Base-by-base conservation (phyloP, 2,113 vertebrate genomes). In the Hydrolagus affinis region DNA sequence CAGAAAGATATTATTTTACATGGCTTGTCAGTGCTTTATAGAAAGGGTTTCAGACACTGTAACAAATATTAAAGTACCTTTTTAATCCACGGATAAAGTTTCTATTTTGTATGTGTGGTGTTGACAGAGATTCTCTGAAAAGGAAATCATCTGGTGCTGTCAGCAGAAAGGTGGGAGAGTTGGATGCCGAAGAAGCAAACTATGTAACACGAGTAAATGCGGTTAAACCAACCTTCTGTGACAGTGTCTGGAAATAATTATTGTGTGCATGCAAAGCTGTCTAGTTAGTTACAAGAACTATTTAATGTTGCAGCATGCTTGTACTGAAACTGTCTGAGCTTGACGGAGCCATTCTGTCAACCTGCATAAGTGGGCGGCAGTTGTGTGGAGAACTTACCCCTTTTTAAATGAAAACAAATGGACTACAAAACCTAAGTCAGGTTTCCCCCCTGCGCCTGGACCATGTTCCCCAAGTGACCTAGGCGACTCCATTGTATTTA, bases 31-130 rank as follows among this genome's bases (percentile, higher is more conserved):
- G 32, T 83, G 78, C 44, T 44, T 68, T 68, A 28, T 66, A 68
- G 62, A 83, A 83, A 83, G 59, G 60, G 21, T 83, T 83, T 83
- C 78, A 68, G 78, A 66, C 32, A 83, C 25, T 30, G 62, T 83
- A 83, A 66, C 78, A 17, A 66, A 83, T 83, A 68, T 83, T 83
- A 66, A 66, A 32, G 78, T 83, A 83, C 78, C 28, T 66, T 44
- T 83, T 83, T 83, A 83, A 83, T 83, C 78, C 78, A 68, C 62
- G 66, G 78, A 83, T 83, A 66, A 68, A 68, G 78, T 83, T 83
- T 83, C 78, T 68, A 23, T 25, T 83, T 83, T 83, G 78, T 83
- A 62, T 83, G 62, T 11, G 17, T 23, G 21, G 78, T 83, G 78
- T 83, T 83, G 78, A 83, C 78, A 83, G 78, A 83, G 25, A 15